Evolutionary conservation across 2,888 invertebrate genomes (phyloP).

Genomic region (Teleiodes luculella): DNA sequence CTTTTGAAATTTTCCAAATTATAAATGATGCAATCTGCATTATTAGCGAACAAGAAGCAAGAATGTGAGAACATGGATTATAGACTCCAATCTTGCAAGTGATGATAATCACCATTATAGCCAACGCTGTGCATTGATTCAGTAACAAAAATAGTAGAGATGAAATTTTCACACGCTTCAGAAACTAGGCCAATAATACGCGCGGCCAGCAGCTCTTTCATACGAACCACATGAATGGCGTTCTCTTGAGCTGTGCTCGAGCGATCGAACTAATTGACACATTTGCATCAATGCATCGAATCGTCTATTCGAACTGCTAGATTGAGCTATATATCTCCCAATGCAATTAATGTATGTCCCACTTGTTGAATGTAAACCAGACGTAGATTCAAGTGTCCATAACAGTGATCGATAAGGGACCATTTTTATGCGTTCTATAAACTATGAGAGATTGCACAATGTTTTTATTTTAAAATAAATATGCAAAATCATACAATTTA

Average conservation of each 20-base stretch:
- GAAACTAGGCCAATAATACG: constrained; percentile 32
- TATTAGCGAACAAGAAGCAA: too few relatives aligned
- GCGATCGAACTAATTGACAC: constrained; percentile 41
- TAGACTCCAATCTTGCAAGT: too few relatives aligned
- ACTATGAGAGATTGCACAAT: too few relatives aligned
- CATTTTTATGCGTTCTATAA: too few relatives aligned
- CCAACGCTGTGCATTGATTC: background rate
- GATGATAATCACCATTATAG: background rate
- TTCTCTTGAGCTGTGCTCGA: constrained; percentile 36
- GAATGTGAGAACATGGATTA: too few relatives aligned
- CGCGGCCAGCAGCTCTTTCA: constrained; percentile 27
- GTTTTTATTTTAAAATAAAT: too few relatives aligned
- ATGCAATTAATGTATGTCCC: constrained; percentile 40
- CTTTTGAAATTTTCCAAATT: too few relatives aligned
- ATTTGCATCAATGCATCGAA: constrained; percentile 36
- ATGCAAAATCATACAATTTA: too few relatives aligned
- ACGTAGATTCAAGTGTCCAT: background rate
- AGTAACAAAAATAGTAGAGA: constrained; percentile 12
- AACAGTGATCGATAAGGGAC: too few relatives aligned
- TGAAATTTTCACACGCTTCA: constrained; percentile 31
- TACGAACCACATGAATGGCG: constrained; percentile 34
- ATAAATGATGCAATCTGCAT: too few relatives aligned
- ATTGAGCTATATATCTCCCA: constrained; percentile 39
- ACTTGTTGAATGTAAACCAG: constrained; percentile 3
- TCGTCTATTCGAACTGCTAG: constrained; percentile 36